Evolutionary conservation across 2,888 invertebrate genomes (phyloP).

Genomic region (Cecidostiba fungosa): DNA sequence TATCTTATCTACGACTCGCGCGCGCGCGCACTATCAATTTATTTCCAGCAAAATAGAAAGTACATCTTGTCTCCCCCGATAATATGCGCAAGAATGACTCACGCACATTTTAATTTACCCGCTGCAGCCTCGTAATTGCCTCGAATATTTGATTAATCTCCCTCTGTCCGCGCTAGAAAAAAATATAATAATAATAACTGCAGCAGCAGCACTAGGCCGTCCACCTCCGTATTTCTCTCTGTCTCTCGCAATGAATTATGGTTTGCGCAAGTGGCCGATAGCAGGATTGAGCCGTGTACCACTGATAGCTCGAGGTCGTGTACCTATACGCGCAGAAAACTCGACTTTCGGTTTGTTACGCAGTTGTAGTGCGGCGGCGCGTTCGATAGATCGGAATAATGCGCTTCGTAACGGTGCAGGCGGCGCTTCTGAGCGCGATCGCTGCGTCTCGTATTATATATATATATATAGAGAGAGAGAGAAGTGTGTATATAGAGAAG

Average conservation of each 20-base stretch:
- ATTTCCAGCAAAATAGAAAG: background rate
- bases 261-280: constrained; percentile 54
- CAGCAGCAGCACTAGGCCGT: background rate
- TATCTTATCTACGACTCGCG: background rate
- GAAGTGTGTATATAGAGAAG: constrained; percentile 34
- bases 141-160: constrained; percentile 53
- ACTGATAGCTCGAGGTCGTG: constrained; percentile 44
- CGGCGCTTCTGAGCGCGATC: background rate
- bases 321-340: background rate
- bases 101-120: constrained; percentile 35
- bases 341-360: constrained; percentile 12
- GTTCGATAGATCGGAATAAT: constrained; percentile 3
- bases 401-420: background rate
- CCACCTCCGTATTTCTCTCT: background rate
- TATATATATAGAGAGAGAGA: too few species aligned
- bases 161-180: constrained; percentile 4
- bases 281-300: constrained; percentile 43
- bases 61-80: constrained; percentile 6
- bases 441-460: background rate
- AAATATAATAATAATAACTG: constrained; percentile 2
- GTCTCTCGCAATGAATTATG: constrained; percentile 43
- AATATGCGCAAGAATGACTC: constrained; percentile 33
- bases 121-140: constrained; percentile 42
- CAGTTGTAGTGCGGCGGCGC: background rate
- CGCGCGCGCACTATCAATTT: background rate